Evolutionary conservation across 1,140 invertebrate species (phyloP), one percentile per base, ranked within the genome.

Genomic region (Heliconius congener): DNA sequence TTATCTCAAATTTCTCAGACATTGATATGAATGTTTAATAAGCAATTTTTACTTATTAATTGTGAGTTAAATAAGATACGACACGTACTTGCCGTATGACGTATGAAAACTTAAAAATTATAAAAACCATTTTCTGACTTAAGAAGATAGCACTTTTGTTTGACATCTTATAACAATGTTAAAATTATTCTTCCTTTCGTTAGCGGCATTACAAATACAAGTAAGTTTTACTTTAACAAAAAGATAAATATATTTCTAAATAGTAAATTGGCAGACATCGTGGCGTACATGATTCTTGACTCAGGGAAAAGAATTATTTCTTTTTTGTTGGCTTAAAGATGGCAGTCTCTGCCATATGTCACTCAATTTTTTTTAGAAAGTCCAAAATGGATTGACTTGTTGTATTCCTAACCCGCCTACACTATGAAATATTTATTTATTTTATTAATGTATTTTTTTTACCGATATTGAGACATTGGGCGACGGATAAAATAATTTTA

Each of bases 151-250:
- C 60, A 66, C 60, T 66, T 27, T 66, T 13, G 23, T 0, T 66
- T 66, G 13, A 23, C 27, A 66, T 66, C 60, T 66, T 30, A 13
- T 30, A 66, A 16, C 60, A 37, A 71, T 74, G 57, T 18, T 52
- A 19, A 75, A 79, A 75, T 46, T 55, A n/a, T 55, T 50, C 19
- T 23, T 72, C n/a, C 13, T 77, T 34, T 71, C 42, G 71, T 72
- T 76, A 46, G 60, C 70, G 19, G 66, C 18, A 30, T 42, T 72
- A 23, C 73, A 79, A 39, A 75, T 75, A 23, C 42, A 74, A 74
- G 78, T 79, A 75, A 79, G 52, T 79, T 73, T 52, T 52, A 52
- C 6, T 52, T 19, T 52, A 18, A 19, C 8, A 50, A 30, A 66
- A 37, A 3, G 3, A 23, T 60, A 23, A 8, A 19, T 55, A n/a